A percentile compares a stretch with the other conserved stretches of the same genome.
phyloP scores from a whole-genome alignment of 2,888 invertebrate species.

The Caenorhabditis sp. region DNA sequence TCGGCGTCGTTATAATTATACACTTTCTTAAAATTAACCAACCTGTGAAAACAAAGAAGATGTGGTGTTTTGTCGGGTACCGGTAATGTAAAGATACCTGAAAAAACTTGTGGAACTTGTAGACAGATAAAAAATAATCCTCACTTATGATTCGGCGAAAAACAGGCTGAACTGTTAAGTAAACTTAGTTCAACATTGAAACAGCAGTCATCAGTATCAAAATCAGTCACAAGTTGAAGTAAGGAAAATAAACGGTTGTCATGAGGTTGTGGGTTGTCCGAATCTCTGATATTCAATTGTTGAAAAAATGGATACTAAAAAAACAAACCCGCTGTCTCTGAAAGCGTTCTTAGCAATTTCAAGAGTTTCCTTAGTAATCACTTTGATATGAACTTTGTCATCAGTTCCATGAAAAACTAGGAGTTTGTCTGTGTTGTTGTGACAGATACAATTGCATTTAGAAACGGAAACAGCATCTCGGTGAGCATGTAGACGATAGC shows the following conservation, averaged over 20 bases:
- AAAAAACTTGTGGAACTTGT: too few species aligned
- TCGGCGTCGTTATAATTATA: background rate
- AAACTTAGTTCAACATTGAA: constrained; percentile 6
- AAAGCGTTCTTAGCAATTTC: constrained; percentile 24
- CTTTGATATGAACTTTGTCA: constrained; percentile 17
- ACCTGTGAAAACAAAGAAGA: too few species aligned
- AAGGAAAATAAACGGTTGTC: constrained; percentile 28
- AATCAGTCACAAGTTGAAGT: background rate
- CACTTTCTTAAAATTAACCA: too few species aligned
- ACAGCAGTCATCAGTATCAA: constrained; percentile 23
- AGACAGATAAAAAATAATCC: background rate
- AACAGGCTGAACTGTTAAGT: constrained; percentile 10
- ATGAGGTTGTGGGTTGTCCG: background rate
- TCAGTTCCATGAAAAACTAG: constrained; percentile 38
- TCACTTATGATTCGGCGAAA: constrained; percentile 24
- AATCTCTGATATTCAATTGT: constrained; percentile 3
- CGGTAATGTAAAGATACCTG: constrained; percentile 37
- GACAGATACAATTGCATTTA: constrained; percentile 28
- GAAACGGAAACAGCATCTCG: constrained; percentile 11
- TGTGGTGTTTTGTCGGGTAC: background rate
- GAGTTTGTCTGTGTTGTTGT: constrained; percentile 39
- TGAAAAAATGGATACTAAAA: background rate
- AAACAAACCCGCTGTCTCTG: constrained; percentile 15
- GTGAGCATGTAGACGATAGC: constrained; percentile 39
- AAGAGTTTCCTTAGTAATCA: constrained; percentile 13